Evolutionary conservation across 2,888 invertebrate genomes (phyloP), one percentile per base, ranked within the genome.

Genomic region (Tinea semifulvella): DNA sequence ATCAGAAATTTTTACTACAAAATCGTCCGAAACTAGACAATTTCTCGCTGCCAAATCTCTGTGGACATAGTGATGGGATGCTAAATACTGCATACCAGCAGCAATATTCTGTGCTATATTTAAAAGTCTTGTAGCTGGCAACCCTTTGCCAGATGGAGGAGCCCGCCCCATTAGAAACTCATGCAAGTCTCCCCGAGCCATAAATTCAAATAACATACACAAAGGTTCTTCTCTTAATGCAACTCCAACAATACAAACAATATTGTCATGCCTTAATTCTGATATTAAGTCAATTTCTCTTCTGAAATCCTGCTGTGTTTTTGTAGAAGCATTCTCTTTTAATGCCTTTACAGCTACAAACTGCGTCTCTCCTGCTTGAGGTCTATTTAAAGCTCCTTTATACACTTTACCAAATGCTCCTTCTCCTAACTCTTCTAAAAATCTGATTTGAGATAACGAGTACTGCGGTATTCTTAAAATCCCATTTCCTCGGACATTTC

Each of bases 321-420:
- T 96, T 0, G 91, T 86, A 25, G 91, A 91, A 1, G 96, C 95
- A 66, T 95, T 94, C 63, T 95, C 95, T 67, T 96, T 96, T 17
- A 98, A 70, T 0, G 96, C 96, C 68, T 98, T 98, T 1, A 98
- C 92, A 11, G 96, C 96, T 0, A 97, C 95, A 68, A 89, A 90
- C 48, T 88, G 87, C 46, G 88, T 86, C 18, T 88, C 88, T 38
- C 84, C 84, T 49, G 84, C 82, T n/a, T n/a, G n/a, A n/a, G n/a
- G n/a, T 57, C 84, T 85, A n/a, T 85, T 84, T 44, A 97, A 77
- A 64, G 96, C 94, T 1, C 97, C 98, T 74, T 96, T 96, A 68
- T 95, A 98, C 0, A 98, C 97, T 82, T 95, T 96, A 70, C 98
- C 98, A 68, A 97, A 98, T 20, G 96, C 96, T 8, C 98, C 97